Base-by-base conservation (phyloP, 2,113 vertebrate species). In the Coturnix japonica region DNA sequence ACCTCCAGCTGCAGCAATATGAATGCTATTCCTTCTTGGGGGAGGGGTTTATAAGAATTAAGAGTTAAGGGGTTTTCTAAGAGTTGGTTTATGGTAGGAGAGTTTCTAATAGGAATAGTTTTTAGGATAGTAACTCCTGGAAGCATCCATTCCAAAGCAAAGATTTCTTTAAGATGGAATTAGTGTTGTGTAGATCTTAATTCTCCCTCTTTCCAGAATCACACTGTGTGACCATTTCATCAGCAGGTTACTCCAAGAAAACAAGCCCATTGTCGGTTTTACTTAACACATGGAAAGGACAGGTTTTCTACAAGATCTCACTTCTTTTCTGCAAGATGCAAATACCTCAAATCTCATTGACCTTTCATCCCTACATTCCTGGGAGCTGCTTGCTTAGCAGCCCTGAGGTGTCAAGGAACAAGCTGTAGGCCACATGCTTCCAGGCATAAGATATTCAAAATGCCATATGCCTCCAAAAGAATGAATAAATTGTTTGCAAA, bases 341-440 rank as follows among this genome's bases (percentile, higher is more conserved):
- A 43, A 66, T n/a, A 66, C 21, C 30, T 44, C 64, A 23, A 23
- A n/a, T 22, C 30, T 17, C 28, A 60, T 30, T 28, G 60, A 39
- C 2, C 16, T 84, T 77, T 77, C 25, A 59, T 11, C 81, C 11
- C 20, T 0, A 0, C 22, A 3, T 60, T 64, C 44, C 59, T 65
- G 35, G 75, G 56, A 74, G 17, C 17, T 60, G 33, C 30, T 69
- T 69, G 49, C 44, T 85, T n/a, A 60, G 43, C 20, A 93, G 56
- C 21, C 21, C 35, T 73, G 60, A 35, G 30, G 37, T 73, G 49
- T 65, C 75, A 73, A 73, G 28, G 16, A 86, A 30, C 23, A 26
- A 74, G 23, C 16, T 69, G 22, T 30, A 64, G 70, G 54, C 30
- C 25, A 56, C 56, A 63, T 12, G 18, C 6, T 44, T 81, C 31